Conservation (phyloP, 2,113 vertebrate genomes). For the Nanger granti region DNA sequence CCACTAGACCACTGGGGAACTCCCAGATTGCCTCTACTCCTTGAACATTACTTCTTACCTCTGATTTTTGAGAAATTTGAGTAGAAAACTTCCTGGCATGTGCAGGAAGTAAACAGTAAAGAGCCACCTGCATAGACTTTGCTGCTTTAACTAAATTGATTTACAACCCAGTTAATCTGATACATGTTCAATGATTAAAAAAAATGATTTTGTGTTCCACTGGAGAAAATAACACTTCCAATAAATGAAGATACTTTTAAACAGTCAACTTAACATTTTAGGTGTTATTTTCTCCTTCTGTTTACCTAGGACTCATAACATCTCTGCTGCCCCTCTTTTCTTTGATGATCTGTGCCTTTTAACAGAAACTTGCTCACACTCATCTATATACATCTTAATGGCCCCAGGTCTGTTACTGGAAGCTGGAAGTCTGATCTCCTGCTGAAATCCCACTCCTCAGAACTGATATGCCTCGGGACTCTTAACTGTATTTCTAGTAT, state of each 20-base stretch:
- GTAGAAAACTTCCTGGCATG: not conserved
- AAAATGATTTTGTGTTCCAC: not conserved
- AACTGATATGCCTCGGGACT: not conserved
- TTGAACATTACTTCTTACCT: not conserved
- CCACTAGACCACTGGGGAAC: not conserved
- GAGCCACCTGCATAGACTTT: not conserved
- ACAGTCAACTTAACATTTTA: not conserved
- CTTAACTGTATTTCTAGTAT: not conserved
- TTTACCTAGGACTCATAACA: not conserved
- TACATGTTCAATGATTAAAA: not conserved
- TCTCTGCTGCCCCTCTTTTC: not conserved
- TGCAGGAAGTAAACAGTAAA: not conserved
- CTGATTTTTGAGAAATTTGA: not conserved
- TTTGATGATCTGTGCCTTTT: not conserved
- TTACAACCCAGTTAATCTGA: not conserved
- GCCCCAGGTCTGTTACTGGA: not conserved
- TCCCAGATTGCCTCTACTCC: not conserved
- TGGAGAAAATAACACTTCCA: not conserved
- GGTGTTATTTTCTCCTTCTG: not conserved
- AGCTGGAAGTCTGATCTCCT: not conserved
- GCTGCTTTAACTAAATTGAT: not conserved
- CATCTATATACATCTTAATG: not conserved
- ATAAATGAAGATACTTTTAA: not conserved
- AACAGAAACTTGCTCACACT: not conserved
- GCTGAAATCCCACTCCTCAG: not conserved